Percentiles rank a stretch among this genome's conserved stretches.
phyloP scores from a whole-genome alignment of 1,140 invertebrate genomes.

The Euschistus heros region DNA sequence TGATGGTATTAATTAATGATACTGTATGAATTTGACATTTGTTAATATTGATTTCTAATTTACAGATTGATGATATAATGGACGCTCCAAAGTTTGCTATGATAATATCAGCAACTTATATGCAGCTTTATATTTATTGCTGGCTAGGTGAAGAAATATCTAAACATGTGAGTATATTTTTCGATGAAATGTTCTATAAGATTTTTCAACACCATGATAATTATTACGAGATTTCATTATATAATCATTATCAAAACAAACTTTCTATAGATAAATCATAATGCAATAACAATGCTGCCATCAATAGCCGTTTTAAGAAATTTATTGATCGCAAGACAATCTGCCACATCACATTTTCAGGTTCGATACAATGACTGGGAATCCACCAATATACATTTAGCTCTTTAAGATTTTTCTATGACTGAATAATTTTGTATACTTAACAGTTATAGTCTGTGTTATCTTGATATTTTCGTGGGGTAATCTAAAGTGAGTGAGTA shows the following conservation, averaged over 20 bases:
- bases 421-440: too few relatives aligned
- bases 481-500: too few relatives aligned
- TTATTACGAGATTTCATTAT: background rate
- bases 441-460: too few relatives aligned
- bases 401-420: too few relatives aligned
- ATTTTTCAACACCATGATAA: background rate
- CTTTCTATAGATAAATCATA: background rate
- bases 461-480: too few relatives aligned
- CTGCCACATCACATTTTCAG: too few relatives aligned
- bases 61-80: conserved; percentile 17
- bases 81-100: conserved; percentile 12
- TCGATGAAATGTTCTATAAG: background rate
- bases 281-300: background rate
- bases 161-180: conserved; percentile 17
- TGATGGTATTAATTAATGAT: too few relatives aligned
- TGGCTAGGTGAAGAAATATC: conserved; percentile 26
- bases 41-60: background rate
- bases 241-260: background rate
- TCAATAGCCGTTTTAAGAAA: background rate
- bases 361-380: too few relatives aligned
- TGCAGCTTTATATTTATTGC: conserved; percentile 26
- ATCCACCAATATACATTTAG: too few relatives aligned
- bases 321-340: background rate
- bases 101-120: conserved; percentile 17
- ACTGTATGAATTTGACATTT: too few relatives aligned